Conservation (phyloP, 2,888 invertebrate genomes). For the Drosophila anomalata region DNA sequence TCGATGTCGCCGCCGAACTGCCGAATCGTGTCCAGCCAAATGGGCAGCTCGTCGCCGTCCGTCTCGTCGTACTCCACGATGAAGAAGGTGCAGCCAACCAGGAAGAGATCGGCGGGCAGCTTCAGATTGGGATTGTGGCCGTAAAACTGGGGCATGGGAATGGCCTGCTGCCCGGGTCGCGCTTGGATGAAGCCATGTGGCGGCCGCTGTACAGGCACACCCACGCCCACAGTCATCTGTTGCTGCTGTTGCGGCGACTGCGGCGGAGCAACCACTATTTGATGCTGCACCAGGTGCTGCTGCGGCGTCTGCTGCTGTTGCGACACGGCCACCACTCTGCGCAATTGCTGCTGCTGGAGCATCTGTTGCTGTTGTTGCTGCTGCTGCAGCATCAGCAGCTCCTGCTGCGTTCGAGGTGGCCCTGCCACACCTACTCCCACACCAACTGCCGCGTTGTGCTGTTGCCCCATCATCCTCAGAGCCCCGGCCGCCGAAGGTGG, state of each 20-base stretch:
- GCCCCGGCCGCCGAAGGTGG: constrained; percentile 88
- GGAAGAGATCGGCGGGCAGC: constrained; percentile 93
- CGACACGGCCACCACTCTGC: constrained; percentile 79
- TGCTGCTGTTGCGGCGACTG: constrained; percentile 81
- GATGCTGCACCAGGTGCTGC: constrained; percentile 72
- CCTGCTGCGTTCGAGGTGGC: constrained; percentile 83
- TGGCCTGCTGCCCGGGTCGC: constrained; percentile 83
- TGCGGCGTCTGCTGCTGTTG: constrained; percentile 64
- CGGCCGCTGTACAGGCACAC: constrained; percentile 64
- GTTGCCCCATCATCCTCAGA: constrained; percentile 92
- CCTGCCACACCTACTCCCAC: constrained; percentile 82
- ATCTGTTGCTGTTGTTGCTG: constrained; percentile 84
- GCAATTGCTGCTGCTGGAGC: constrained; percentile 84
- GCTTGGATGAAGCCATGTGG: constrained; percentile 85
- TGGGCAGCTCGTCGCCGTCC: constrained; percentile 86
- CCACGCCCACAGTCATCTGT: constrained; percentile 62
- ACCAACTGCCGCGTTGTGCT: constrained; percentile 87
- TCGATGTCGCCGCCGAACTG: constrained; percentile 95
- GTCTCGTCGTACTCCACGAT: constrained; percentile 92
- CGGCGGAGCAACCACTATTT: constrained; percentile 72
- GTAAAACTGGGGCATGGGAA: constrained; percentile 89
- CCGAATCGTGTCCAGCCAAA: constrained; percentile 90
- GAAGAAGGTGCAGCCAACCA: constrained; percentile 96
- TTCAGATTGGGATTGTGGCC: constrained; percentile 97
- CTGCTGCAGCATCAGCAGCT: constrained; percentile 85